Conservation (phyloP, 1,140 invertebrate species). For the Drosophila kikkawai region DNA sequence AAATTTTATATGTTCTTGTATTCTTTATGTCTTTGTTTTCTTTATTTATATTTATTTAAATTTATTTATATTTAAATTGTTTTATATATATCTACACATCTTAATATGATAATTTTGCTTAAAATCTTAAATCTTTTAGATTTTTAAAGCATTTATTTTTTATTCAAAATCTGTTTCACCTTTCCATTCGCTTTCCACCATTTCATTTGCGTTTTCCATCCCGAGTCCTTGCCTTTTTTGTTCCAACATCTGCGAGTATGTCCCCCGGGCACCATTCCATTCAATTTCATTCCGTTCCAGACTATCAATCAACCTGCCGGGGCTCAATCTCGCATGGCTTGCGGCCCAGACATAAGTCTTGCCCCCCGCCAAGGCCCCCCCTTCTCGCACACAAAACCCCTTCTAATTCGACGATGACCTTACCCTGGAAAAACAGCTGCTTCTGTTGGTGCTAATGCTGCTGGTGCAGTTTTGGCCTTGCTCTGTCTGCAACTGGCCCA, state of each 20-base stretch:
- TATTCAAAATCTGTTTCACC: background rate
- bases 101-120: background rate
- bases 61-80: too few species aligned
- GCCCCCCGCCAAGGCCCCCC: background rate
- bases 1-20: too few species aligned
- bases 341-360: conserved; percentile 41
- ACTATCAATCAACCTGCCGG: conserved; percentile 44
- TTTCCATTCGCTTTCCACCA: background rate
- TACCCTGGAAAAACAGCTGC: conserved; percentile 29
- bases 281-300: conserved; percentile 46
- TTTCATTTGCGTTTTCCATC: conserved; percentile 7
- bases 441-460: conserved; percentile 22
- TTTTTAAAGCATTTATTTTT: background rate
- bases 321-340: conserved; percentile 31
- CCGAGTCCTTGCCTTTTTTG: conserved; percentile 14
- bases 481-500: conserved; percentile 40
- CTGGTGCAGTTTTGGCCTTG: conserved; percentile 37
- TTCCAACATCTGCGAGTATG: conserved; percentile 4
- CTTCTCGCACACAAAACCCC: background rate
- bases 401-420: conserved; percentile 6
- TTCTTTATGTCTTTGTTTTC: too few species aligned
- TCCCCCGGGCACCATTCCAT: conserved; percentile 42
- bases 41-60: background rate
- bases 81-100: background rate
- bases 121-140: background rate